Base-by-base conservation (phyloP, 2,113 vertebrate species). In the Microcebus jonahi region DNA sequence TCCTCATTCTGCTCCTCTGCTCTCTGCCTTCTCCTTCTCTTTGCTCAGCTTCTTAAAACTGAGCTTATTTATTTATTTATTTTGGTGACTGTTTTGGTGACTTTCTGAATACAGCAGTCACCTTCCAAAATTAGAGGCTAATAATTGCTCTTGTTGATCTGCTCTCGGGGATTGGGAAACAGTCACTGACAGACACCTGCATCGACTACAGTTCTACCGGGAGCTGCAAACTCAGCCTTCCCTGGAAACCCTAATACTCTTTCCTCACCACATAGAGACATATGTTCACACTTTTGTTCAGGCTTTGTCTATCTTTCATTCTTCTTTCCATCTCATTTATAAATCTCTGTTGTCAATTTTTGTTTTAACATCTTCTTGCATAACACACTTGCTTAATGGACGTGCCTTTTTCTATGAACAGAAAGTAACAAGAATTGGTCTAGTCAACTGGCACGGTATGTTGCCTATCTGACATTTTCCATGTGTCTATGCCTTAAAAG, bases 151-250 rank as follows among this genome's bases (percentile, higher is more conserved):
- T 18, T 70, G 17, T 12, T 5, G 11, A 53, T 34, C 31, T 31
- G 10, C 25, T 73, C 23, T 67, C 17, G n/a, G 59, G 2, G n/a
- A 8, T 4, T 42, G 5, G 42, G 77, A 42, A 63, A 39, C 14
- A 71, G 10, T 27, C 25, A 2, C 1, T 5, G 23, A 34, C 6
- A 11, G 42, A 36, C 61, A 3, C 6, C 31, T 20, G 10, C 17
- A 2, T 34, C 11, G 17, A 17, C n/a, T 29, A 5, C 27, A 17
- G 2, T 14, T 18, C 21, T 5, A 11, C n/a, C 6, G 27, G 50
- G 42, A 68, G 20, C 59, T 29, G 31, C 31, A 34, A 23, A 6
- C 0, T 36, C 8, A 48, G 27, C 21, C 15, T 70, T 73, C 57
- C 21, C 42, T 25, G 15, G 48, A 8, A 48, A 34, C 27, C 4